These are phyloP conservation scores for Bombus huntii DNA, from an alignment of 1,140 invertebrate species.

Conservation along the genomic window DNA sequence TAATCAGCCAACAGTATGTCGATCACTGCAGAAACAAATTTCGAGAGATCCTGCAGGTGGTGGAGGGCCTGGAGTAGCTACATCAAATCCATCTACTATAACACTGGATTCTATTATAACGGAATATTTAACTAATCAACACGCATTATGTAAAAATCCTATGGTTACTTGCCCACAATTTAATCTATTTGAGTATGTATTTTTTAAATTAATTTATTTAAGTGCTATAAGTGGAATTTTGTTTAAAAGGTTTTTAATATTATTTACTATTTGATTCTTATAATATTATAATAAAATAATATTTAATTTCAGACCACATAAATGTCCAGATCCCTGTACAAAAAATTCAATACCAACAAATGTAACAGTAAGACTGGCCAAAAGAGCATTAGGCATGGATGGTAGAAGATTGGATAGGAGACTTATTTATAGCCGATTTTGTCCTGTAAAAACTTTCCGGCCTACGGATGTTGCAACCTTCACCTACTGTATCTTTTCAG, in stretches of 20 bases:
- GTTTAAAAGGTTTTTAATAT: neutral
- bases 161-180: constrained; percentile 96
- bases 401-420: constrained; percentile 87
- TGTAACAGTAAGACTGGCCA: constrained; percentile 85
- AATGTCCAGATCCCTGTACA: constrained; percentile 94
- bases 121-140: constrained; percentile 97
- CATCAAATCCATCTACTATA: constrained; percentile 81
- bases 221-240: neutral
- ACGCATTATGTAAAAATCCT: constrained; percentile 95
- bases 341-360: constrained; percentile 88
- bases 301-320: constrained; percentile 88
- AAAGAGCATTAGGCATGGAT: constrained; percentile 83
- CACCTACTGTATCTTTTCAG: constrained; percentile 91
- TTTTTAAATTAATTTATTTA: constrained; percentile 39
- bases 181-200: constrained; percentile 90
- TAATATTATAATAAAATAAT: constrained; percentile 1
- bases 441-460: constrained; percentile 92
- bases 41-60: constrained; percentile 76
- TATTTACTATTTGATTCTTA: neutral
- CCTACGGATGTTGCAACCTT: constrained; percentile 90
- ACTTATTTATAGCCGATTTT: constrained; percentile 94
- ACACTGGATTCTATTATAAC: constrained; percentile 96
- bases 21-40: constrained; percentile 88
- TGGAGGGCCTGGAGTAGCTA: constrained; percentile 69
- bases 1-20: constrained; percentile 62